Percentiles rank a stretch among this genome's conserved stretches.
phyloP scores from a whole-genome alignment of 1,140 invertebrate genomes.

The Hypsibius dujardini region DNA sequence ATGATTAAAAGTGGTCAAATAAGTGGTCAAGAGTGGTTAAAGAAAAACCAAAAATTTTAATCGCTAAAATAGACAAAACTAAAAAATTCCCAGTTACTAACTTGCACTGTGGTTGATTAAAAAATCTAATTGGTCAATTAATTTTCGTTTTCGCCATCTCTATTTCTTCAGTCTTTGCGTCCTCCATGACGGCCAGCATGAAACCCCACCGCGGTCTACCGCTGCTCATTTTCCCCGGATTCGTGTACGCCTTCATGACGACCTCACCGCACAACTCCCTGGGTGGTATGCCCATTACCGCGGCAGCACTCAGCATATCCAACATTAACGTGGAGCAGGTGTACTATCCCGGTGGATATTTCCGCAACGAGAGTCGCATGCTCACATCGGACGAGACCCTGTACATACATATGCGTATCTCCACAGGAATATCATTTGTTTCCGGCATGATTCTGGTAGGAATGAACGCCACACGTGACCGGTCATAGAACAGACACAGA shows the following conservation, averaged over 20 bases:
- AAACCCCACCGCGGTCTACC: not conserved
- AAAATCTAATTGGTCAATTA: too few species aligned
- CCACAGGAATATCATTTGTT: not conserved
- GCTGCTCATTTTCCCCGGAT: not conserved
- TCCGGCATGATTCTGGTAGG: constrained; percentile 2
- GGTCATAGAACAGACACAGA: too few species aligned
- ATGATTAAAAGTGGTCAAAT: too few species aligned
- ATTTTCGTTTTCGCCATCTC: too few species aligned
- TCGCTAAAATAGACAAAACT: too few species aligned
- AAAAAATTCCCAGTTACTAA: too few species aligned
- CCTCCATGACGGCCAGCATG: constrained; percentile 8
- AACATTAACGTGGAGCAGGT: not conserved
- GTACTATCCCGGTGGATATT: not conserved
- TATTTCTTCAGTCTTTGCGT: not conserved
- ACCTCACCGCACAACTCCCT: constrained; percentile 11
- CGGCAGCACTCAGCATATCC: not conserved
- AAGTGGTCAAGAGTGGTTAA: too few species aligned
- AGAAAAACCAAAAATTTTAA: too few species aligned
- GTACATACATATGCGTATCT: not conserved
- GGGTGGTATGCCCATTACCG: constrained; percentile 6
- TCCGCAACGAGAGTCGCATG: not conserved
- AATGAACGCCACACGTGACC: too few species aligned
- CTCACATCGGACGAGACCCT: not conserved
- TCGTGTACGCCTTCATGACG: not conserved
- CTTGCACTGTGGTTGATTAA: too few species aligned